Base-by-base conservation (phyloP, 2,113 vertebrate species). In the Hemicordylus capensis region DNA sequence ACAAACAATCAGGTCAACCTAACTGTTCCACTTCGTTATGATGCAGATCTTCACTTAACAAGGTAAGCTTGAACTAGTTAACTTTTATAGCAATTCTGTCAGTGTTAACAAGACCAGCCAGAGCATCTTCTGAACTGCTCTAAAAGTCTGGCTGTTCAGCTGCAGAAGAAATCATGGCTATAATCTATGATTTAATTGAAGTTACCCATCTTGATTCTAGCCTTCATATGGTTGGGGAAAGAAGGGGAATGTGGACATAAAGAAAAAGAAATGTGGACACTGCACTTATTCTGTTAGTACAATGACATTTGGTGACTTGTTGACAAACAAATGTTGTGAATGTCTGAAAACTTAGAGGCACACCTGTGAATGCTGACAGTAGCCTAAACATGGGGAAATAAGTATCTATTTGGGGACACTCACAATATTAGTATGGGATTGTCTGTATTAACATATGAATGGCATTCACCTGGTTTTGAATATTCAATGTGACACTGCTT, bases 31-130 rank as follows among this genome's bases (percentile, higher is more conserved):
- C 86, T 99, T 80, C 85, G 90, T 37, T 99, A 98, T 4, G 96
- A 98, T 81, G 94, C 97, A 15, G 98, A 98, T 85, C 95, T 99
- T 81, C 94, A 97, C 89, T 88, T 98, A 64, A 97, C 97, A 28
- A 96, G 97, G 98, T 98, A 92, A 72, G 86, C 69, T 1, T 90
- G 59, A 70, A 80, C 46, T 66, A 64, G 76, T 51, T 88, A 86
- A 0, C 28, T 8, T 78, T 48, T 85, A 17, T 2, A 24, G 56
- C 24, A 3, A 46, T 78, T 67, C 39, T 69, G 2, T 76, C 14
- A n/a, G 39, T 9, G 6, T 64, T 44, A 63, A 70, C 15, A 70
- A 4, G 44, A 37, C n/a, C 3, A 54, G 51, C 11, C 51, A 54
- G 51, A 22, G 22, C 19, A 31, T 39, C 34, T 87, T 85, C 61